Conservation (phyloP, 2,797 vertebrate species). For the Gadopsis marmoratus region DNA sequence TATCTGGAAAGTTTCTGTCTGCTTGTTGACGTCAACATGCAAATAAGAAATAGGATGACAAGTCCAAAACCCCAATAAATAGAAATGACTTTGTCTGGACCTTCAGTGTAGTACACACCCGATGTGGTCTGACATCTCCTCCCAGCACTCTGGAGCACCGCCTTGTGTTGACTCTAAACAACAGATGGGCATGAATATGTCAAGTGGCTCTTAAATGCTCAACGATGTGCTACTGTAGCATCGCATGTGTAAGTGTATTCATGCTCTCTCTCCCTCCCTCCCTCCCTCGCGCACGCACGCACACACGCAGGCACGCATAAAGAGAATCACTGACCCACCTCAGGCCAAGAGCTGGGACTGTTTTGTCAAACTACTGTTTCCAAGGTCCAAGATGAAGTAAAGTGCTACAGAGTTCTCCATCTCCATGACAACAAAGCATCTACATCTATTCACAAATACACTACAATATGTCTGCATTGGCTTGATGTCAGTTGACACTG, state of each 20-base stretch:
- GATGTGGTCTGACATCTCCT: conserved; percentile 62
- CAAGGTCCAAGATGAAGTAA: background rate
- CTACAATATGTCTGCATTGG: background rate
- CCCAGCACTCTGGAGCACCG: conserved; percentile 62
- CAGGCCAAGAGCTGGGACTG: background rate
- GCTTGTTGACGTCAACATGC: conserved; percentile 41
- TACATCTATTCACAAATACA: background rate
- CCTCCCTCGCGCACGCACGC: background rate
- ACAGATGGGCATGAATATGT: conserved; percentile 84
- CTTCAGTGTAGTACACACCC: conserved; percentile 59
- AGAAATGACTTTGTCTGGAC: conserved; percentile 73
- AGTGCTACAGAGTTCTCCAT: background rate
- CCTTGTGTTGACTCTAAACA: conserved; percentile 80
- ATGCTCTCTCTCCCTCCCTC: background rate
- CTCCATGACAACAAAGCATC: background rate
- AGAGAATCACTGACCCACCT: conserved; percentile 1
- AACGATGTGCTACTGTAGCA: conserved; percentile 40
- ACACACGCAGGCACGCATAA: conserved; percentile 1
- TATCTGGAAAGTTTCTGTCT: conserved; percentile 43
- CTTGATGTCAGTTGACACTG: background rate
- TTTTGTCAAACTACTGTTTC: background rate
- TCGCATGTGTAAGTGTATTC: conserved; percentile 24
- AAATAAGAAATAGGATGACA: conserved; percentile 40
- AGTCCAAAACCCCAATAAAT: conserved; percentile 38
- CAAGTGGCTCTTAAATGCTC: conserved; percentile 69